Conservation (phyloP, 2,113 vertebrate species). For the Burhinus oedicnemus region DNA sequence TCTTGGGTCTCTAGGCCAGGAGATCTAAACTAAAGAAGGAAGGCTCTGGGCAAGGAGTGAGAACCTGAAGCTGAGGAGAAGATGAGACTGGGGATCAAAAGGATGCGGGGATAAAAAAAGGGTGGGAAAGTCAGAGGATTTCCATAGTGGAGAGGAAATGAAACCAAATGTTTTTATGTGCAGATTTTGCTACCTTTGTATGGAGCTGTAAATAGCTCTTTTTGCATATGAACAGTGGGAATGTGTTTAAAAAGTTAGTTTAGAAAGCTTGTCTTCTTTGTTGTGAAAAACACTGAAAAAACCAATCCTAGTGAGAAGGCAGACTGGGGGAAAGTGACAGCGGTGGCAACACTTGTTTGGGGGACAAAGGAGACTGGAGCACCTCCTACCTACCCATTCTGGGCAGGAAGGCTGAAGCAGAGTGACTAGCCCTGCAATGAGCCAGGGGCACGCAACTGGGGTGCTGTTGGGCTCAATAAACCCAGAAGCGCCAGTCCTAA, state of each 20-base stretch:
- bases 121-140: neutral
- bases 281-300: neutral
- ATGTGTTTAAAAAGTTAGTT: neutral
- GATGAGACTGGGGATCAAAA: neutral
- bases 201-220: neutral
- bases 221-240: constrained; percentile 38
- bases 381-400: neutral
- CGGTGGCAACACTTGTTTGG: neutral
- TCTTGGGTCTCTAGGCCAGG: neutral
- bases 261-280: neutral
- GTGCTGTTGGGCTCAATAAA: neutral
- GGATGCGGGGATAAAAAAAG: neutral
- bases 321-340: neutral
- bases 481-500: neutral
- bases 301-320: neutral
- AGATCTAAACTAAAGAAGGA: neutral
- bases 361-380: neutral
- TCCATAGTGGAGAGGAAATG: neutral
- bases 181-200: neutral
- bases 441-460: neutral
- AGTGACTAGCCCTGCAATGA: neutral
- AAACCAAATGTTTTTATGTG: neutral
- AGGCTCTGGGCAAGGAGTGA: neutral
- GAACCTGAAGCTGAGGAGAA: neutral
- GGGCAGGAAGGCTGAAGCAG: neutral